A percentile compares a stretch with the other conserved stretches of the same genome.
Evolutionary conservation across 2,888 invertebrate genomes (phyloP).

Genomic region (Trimorus sp.): DNA sequence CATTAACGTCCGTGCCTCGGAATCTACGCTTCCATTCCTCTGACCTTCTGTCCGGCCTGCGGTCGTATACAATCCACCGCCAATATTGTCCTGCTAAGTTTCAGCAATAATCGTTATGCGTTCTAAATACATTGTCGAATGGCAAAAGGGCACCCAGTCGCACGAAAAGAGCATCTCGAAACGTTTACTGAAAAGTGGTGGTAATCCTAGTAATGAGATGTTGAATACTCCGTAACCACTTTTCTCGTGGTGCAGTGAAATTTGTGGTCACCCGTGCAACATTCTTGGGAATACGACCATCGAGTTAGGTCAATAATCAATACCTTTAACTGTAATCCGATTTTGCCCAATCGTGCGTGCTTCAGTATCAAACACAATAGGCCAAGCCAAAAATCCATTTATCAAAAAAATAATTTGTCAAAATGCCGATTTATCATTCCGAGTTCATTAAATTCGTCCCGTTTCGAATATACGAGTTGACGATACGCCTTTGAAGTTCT

Average conservation of each 20-base stretch:
- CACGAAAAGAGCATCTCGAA: no score
- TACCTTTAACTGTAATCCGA: constrained; percentile 6
- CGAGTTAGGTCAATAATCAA: constrained; percentile 11
- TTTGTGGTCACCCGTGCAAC: background rate
- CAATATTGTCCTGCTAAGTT: constrained; percentile 40
- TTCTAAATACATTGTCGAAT: constrained; percentile 19
- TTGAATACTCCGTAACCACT: background rate
- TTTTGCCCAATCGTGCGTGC: background rate
- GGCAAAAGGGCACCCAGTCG: no score
- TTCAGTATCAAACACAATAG: constrained; percentile 9
- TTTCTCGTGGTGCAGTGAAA: background rate
- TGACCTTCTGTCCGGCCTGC: constrained; percentile 48
- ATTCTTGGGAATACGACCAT: background rate
- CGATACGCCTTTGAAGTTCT: constrained; percentile 9
- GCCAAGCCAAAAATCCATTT: background rate
- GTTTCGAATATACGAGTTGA: background rate
- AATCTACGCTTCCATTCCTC: constrained; percentile 70
- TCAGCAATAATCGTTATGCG: constrained; percentile 27
- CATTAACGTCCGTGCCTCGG: constrained; percentile 59
- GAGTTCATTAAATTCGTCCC: constrained; percentile 19
- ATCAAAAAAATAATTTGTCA: constrained; percentile 42
- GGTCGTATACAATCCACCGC: constrained; percentile 40
- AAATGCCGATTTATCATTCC: constrained; percentile 31
- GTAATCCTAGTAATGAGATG: no score
- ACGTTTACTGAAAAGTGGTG: background rate